phyloP scores from a whole-genome alignment of 1,140 invertebrate species.

The Daktulosphaira vitifoliae region DNA sequence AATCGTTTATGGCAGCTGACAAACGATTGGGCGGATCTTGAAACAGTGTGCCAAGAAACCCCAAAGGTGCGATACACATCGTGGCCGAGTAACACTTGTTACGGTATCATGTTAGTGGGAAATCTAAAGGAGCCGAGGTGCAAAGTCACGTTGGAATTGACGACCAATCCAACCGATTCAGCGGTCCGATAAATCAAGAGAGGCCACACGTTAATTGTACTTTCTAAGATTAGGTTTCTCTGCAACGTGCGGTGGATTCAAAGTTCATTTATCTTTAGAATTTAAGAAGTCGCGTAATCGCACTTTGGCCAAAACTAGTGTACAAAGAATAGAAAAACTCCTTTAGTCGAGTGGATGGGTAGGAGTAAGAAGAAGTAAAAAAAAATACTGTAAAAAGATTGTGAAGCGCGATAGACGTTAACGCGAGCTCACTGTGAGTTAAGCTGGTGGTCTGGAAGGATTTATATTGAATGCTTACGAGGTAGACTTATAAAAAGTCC shows the following conservation, averaged over 20 bases:
- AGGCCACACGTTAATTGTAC: constrained; percentile 25
- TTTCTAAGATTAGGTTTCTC: too few relatives aligned
- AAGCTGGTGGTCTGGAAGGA: too few relatives aligned
- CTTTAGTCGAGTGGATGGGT: too few relatives aligned
- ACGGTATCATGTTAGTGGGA: too few relatives aligned
- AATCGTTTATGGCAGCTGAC: constrained; percentile 10
- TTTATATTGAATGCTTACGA: too few relatives aligned
- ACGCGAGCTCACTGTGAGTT: too few relatives aligned
- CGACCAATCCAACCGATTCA: constrained; percentile 20
- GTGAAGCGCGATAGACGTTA: too few relatives aligned
- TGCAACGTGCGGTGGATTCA: not conserved
- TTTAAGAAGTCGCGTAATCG: not conserved
- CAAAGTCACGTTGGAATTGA: constrained; percentile 9
- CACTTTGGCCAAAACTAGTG: not conserved
- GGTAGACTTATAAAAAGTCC: too few relatives aligned
- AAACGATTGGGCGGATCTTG: constrained; percentile 13
- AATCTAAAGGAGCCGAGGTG: not conserved
- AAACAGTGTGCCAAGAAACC: constrained; percentile 23
- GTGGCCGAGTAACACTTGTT: constrained; percentile 5
- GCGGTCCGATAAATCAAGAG: constrained; percentile 23
- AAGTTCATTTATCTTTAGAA: constrained; percentile 28
- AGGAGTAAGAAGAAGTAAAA: too few relatives aligned
- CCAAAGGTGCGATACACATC: constrained; percentile 11
- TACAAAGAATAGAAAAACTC: not conserved
- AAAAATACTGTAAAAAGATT: too few relatives aligned